Evolutionary conservation across 1,140 invertebrate species (phyloP).

Genomic region (Lasioglossum albipes): DNA sequence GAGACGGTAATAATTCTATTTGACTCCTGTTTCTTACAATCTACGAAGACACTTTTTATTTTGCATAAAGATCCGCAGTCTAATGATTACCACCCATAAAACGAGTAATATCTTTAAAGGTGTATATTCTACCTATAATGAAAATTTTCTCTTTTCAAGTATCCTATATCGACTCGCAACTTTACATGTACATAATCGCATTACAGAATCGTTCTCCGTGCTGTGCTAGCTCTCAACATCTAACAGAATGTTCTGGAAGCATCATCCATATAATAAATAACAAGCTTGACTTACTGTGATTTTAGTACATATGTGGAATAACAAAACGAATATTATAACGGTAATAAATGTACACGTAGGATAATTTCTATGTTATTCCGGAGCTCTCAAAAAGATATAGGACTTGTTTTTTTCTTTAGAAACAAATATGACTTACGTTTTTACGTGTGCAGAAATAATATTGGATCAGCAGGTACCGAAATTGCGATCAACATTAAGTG

Average conservation of each 20-base stretch:
- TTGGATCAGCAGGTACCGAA: slow-evolving; percentile 9
- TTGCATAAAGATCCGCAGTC: too few relatives aligned
- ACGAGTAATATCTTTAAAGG: slow-evolving; percentile 41
- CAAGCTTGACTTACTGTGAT: slow-evolving; percentile 30
- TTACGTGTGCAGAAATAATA: slow-evolving; percentile 22
- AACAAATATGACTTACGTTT: not conserved
- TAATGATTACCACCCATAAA: not conserved
- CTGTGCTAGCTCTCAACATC: slow-evolving; percentile 57
- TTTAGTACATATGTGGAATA: slow-evolving; percentile 24
- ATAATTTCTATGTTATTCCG: not conserved
- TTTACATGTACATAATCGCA: not conserved
- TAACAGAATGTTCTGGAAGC: slow-evolving; percentile 37
- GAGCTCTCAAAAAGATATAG: slow-evolving; percentile 45
- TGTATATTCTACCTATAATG: not conserved
- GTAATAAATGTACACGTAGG: not conserved
- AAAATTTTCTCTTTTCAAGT: not conserved
- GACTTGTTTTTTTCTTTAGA: not conserved
- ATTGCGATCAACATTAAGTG: slow-evolving; percentile 4
- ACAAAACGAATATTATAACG: not conserved
- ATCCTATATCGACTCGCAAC: not conserved
- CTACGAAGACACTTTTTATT: too few relatives aligned
- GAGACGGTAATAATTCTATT: too few relatives aligned
- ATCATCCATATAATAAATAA: slow-evolving; percentile 28
- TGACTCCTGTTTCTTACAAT: too few relatives aligned
- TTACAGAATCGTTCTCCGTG: slow-evolving; percentile 42